Base-by-base conservation (phyloP, 2,888 invertebrate genomes). In the Nomada ferruginata region DNA sequence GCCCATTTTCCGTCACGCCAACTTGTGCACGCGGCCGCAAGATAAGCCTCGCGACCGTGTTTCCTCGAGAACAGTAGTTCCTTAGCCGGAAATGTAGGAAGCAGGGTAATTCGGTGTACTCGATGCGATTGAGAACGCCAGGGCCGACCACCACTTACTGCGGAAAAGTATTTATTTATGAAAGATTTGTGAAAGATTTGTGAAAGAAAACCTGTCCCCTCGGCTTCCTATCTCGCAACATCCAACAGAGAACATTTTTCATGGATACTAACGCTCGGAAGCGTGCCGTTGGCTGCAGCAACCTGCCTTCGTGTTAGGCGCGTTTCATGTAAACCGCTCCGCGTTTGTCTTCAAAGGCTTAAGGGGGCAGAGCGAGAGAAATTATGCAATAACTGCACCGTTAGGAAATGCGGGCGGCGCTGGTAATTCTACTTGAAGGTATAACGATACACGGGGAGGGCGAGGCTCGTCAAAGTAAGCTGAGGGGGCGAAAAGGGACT, bases 1-100 rank as follows among this genome's bases (percentile, higher is more conserved):
- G 78, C 83, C 87, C 85, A 82, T 87, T 83, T 88, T 85, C 89
- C 83, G 87, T 87, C 89, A 87, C 87, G 89, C 72, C 64, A 89
- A 79, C 86, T 66, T 59, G 75, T 69, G 66, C 85, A 60, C 76
- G 52, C 76, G 77, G 61, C 29, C 57, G 75, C 70, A 65, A 73
- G 85, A 76, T 74, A 68, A 76, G 80, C 68, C 82, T 77, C 76
- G 82, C 75, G 71, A 60, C 71, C 76, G 74, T 82, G 75, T 81
- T 85, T 73, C 11, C 68, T 74, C 69, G 61, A 61, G 52, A 76
- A 66, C 74, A 76, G 76, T 85, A 82, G 87, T 87, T 85, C 82
- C 87, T 78, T 65, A 69, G 65, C 64, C 85, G 68, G 72, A 76
- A 85, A 76, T 64, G 79, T 75, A 72, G 82, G 63, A 77, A 86